Evolutionary conservation across 2,888 invertebrate species (phyloP), one percentile per base, ranked within the genome.

Genomic region (Lasioglossum vierecki): DNA sequence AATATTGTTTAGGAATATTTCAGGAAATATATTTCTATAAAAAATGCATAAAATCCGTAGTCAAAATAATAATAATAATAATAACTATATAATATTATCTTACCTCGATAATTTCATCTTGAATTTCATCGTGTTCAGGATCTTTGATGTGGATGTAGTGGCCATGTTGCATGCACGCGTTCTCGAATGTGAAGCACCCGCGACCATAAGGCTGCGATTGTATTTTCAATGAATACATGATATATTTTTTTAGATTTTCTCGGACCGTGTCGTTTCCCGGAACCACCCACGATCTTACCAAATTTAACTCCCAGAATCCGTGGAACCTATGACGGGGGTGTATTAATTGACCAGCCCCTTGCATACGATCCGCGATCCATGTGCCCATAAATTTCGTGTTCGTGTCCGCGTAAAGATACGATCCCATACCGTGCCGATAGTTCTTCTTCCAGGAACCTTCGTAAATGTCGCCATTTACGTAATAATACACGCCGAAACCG

Each of bases 371-470:
- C 92, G 96, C 96, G 89, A 96, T 96, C 98, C 97, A 98, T 73
- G 97, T 98, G 71, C 97, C 98, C 96, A 96, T 96, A 88, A 96
- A 96, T 91, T 96, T 96, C 8, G 96, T 95, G 79, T 96, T 96
- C 73, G 95, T 95, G 53, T 96, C 95, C 0, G 96, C 96, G 91
- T 96, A 97, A 66, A 96, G 96, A 93, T 98, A 98, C 0, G 97
- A 97, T 5, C 98, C 98, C n/a, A 97, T 95, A 0, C 98, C 98
- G 93, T 98, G 97, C 4, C 98, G 95, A 92, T 96, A 96, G 72
- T 97, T 97, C 92, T 97, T 96, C 88, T 96, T 97, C 97, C 98
- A 98, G 78, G 96, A 96, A 0, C 98, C 98, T 93, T 98, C 97
- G 94, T 98, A 98, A 57, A 97, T 96, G 93, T 98, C 98, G 0